Conservation (phyloP, 2,888 invertebrate genomes). For the Fragum sueziense region DNA sequence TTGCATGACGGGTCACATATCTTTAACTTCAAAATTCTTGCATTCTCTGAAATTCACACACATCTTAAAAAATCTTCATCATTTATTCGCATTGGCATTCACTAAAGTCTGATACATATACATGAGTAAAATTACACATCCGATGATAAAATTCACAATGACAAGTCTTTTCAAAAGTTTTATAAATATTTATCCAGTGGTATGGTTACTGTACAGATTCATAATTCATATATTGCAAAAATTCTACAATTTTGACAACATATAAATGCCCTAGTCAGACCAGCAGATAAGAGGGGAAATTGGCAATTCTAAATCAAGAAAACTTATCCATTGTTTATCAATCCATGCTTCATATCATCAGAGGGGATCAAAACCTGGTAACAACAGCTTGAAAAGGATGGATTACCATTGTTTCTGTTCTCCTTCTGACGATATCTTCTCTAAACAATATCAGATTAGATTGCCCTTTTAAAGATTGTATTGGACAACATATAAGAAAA, state of each 20-base stretch:
- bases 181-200: neutral
- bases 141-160: neutral
- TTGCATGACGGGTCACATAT: too few relatives aligned
- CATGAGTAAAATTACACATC: neutral
- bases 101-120: neutral
- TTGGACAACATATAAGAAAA: too few relatives aligned
- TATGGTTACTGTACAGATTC: neutral
- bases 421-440: too few relatives aligned
- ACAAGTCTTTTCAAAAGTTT: neutral
- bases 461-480: too few relatives aligned
- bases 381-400: too few relatives aligned
- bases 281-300: too few relatives aligned
- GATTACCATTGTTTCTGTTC: too few relatives aligned
- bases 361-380: too few relatives aligned
- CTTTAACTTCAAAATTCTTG: neutral
- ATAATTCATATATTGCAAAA: neutral
- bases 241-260: neutral
- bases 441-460: too few relatives aligned
- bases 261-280: conserved; percentile 12
- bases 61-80: neutral
- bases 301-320: too few relatives aligned
- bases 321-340: too few relatives aligned
- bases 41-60: neutral
- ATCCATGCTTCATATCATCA: too few relatives aligned
- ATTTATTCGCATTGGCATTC: neutral